Evolutionary conservation across 1,140 invertebrate genomes (phyloP), one percentile per base, ranked within the genome.

Genomic region (Pogonomyrmex barbatus): DNA sequence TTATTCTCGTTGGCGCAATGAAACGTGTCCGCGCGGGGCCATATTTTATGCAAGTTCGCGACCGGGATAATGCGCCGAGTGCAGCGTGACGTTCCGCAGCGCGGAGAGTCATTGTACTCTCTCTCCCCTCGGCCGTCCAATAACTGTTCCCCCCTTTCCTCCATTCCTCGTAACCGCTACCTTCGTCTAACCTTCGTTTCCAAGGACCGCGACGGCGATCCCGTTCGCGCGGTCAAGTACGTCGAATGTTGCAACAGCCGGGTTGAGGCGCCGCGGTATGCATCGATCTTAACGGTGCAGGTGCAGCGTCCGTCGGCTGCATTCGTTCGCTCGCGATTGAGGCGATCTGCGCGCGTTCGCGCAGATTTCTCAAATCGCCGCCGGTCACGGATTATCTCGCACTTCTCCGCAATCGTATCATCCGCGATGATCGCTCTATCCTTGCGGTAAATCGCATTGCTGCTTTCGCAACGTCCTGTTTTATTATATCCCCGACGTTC

Each of bases 11-110:
- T 87, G 87, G 89, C 77, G 86, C 88, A 88, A 91, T 92, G 88
- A 91, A 91, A 91, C 91, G 92, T 90, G 89, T 87, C 87, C 86
- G 54, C 54, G 54, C 56, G 82, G 88, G 83, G 89, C 83, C 78
- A 90, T 89, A 89, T 92, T 91, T 92, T 91, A 92, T 92, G 87
- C 91, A 83, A 62, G 84, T 67, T 68, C 63, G 86, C 89, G 71
- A 78, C 65, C 82, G 81, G 79, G 90, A 92, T 92, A 91, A 87
- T 87, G 88, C 85, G 68, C 71, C 81, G 79, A 50, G 85, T 33
- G 54, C 87, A 82, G 77, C 86, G 87, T 89, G 87, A 87, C 88
- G 91, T 90, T 90, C 62, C 82, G 83, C 65, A 68, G 78, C 82
- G 86, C 54, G 24, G 24, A 30, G 79, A 83, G 68, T 87, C 91